Base-by-base conservation (phyloP, 2,888 invertebrate species). In the Fragum whitleyi region DNA sequence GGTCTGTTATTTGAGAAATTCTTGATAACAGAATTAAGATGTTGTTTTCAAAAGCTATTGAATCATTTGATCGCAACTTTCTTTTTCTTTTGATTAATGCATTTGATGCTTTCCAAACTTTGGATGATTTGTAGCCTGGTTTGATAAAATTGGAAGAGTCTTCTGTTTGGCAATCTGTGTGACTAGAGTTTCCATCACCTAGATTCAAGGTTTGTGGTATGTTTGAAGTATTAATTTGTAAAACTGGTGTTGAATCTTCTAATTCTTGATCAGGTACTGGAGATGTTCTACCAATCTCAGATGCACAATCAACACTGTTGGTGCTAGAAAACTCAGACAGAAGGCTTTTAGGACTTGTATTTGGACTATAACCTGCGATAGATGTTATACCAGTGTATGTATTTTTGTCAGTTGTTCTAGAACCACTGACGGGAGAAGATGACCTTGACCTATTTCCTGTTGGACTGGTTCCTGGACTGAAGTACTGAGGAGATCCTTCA, bases 1-100 rank as follows among this genome's bases (percentile, higher is more conserved):
- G 89, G 77, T 91, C 87, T 29, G 87, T 88, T 83, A 89, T 90
- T 26, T 90, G 90, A 6, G 93, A 93, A 11, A 92, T 81, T 55
- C 90, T 76, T 0, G 91, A 91, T 19, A 93, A 68, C 42, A 92
- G 78, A 28, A 90, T 90, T 28, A 92, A 75, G 53, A 92, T 90
- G 67, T 91, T 91, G 26, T 82, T 79, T 68, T 91, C 91, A 36
- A 74, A 74, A 19, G 36, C 69, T 53, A 47, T 51, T 16, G 70
- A 74, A 26, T 32, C 59, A 23, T 42, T 28, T 9, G 51, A 47
- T 16, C 2, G 2, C 5, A 16, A 47, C n/a, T 47, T 47, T 47
- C 47, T 47, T 47, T 47, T 47, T n/a, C 47, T 47, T 5, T 3
- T n/a, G 16, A 14, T n/a, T 9, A 47, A 9, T 47, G 5, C 14